Evolutionary conservation across 2,888 invertebrate genomes (phyloP), one percentile per base, ranked within the genome.

Genomic region (Ormia ochracea): DNA sequence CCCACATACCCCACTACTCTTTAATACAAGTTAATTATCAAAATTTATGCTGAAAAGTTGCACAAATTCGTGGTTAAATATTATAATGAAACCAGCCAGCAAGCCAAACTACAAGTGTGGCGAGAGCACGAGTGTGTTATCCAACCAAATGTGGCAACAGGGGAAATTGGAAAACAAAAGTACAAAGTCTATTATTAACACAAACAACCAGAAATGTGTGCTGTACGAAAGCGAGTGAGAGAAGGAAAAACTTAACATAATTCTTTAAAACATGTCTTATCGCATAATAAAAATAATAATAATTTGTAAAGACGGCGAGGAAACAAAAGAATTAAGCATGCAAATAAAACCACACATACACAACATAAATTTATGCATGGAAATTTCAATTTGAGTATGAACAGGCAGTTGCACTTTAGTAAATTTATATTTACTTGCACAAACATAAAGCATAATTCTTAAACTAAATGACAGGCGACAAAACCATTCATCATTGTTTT

Each of bases 381-480:
- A 56, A 38, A 61, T 52, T 59, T 48, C 14, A 17, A 50, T 56
- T 41, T 17, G 23, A 14, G 9, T 50, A 23, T 9, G 33, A 28
- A 45, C 43, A 54, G 45, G 43, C 61, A 66, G 58, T 65, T 58
- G 58, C 54, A 70, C 48, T 59, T 69, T 36, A 45, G 48, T 50
- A 38, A 36, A 54, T 45, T 28, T 33, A 17, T 61, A 43, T 52
- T 26, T 61, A 36, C 33, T 61, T 43, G 50, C 28, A 70, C 38
- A 72, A 76, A 76, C 17, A 74, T 68, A 66, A 76, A 69, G 54
- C 78, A 81, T 81, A 81, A 82, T 76, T 81, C 78, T 68, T 75
- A 81, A 82, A 69, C 77, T 84, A 87, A 75, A 83, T 87, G 87
- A 87, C 87, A 87, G 86, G 85, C 87, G 88, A 86, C 87, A 88